A percentile compares a stretch with the other conserved stretches of the same genome.
phyloP scores from a whole-genome alignment of 2,113 vertebrate genomes.

The Neogobius melanostomus region DNA sequence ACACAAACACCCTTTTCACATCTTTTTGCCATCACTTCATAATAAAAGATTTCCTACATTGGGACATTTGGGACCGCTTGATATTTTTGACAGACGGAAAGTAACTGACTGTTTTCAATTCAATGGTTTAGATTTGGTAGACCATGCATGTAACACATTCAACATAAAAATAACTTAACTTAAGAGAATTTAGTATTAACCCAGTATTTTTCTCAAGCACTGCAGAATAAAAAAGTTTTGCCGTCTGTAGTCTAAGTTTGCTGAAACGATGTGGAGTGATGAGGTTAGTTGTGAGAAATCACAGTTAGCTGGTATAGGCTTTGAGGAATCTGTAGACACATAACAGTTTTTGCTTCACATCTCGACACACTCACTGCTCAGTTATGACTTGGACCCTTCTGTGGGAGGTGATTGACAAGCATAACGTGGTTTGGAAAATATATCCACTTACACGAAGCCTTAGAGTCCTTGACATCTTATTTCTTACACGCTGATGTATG shows the following conservation, averaged over 20 bases:
- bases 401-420: slow-evolving; percentile 49
- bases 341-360: slow-evolving; percentile 33
- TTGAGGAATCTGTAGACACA: slow-evolving; percentile 67
- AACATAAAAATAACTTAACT: too few relatives aligned
- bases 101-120: too few relatives aligned
- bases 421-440: slow-evolving; percentile 46
- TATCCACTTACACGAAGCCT: slow-evolving; percentile 42
- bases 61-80: too few relatives aligned
- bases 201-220: not conserved
- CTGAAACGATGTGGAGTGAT: slow-evolving; percentile 3
- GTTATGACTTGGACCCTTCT: slow-evolving; percentile 35
- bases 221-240: slow-evolving; percentile 9
- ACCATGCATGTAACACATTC: too few relatives aligned
- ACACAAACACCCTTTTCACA: slow-evolving; percentile 6
- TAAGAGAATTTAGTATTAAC: too few relatives aligned
- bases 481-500: slow-evolving; percentile 14
- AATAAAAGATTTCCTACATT: too few relatives aligned
- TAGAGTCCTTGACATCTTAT: slow-evolving; percentile 32
- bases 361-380: slow-evolving; percentile 26
- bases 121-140: too few relatives aligned
- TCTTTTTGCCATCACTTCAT: not conserved
- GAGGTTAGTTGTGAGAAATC: slow-evolving; percentile 52
- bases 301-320: slow-evolving; percentile 61
- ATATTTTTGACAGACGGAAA: too few relatives aligned
- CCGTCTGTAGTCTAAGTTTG: slow-evolving; percentile 4